Evolutionary conservation across 2,113 vertebrate genomes (phyloP).

Genomic region (Triplophysa rosa): DNA sequence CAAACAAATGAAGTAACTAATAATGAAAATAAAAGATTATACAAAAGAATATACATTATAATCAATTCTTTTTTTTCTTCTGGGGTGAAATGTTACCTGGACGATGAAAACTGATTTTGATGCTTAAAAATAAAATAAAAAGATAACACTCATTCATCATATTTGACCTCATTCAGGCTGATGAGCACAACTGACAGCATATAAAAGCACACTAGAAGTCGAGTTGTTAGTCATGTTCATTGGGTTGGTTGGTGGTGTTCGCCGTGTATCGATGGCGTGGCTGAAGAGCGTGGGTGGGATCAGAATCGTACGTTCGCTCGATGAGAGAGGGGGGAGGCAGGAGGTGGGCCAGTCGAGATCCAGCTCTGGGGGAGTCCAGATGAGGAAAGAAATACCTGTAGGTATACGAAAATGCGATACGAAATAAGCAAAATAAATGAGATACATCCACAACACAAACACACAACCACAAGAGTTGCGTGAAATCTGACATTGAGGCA

Average conservation of each 20-base stretch:
- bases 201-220: background rate
- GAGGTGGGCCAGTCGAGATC: slow-evolving; percentile 89
- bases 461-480: slow-evolving; percentile 51
- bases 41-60: background rate
- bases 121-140: background rate
- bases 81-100: background rate
- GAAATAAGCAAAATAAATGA: slow-evolving; percentile 62
- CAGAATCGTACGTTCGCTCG: slow-evolving; percentile 86
- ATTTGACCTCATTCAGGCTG: too few relatives aligned
- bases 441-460: slow-evolving; percentile 37
- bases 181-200: too few relatives aligned
- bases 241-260: slow-evolving; percentile 42
- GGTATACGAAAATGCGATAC: slow-evolving; percentile 76
- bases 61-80: background rate
- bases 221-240: slow-evolving; percentile 43
- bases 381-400: slow-evolving; percentile 96
- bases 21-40: too few relatives aligned
- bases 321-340: slow-evolving; percentile 87
- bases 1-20: too few relatives aligned
- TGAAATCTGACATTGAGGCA: slow-evolving; percentile 76
- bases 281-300: slow-evolving; percentile 78
- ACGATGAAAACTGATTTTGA: background rate
- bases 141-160: too few relatives aligned
- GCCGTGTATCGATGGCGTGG: slow-evolving; percentile 77
- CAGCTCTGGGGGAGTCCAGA: slow-evolving; percentile 88